These are phyloP conservation scores for Carterocephalus palaemon DNA, from an alignment of 2,888 invertebrate genomes.

Conservation along the genomic window DNA sequence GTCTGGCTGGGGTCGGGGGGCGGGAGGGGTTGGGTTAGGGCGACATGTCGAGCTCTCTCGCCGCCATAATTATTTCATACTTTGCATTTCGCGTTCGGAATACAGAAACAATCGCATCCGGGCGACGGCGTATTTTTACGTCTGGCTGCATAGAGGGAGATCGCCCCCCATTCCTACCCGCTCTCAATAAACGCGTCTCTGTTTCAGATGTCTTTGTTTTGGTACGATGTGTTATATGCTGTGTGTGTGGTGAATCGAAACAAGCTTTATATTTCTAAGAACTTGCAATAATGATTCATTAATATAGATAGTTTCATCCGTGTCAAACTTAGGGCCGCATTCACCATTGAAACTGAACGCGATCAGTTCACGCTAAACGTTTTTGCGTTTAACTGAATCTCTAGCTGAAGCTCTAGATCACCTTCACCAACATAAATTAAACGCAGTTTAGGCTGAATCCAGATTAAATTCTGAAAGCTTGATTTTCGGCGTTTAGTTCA, in stretches of 20 bases:
- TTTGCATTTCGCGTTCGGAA: conserved; percentile 59
- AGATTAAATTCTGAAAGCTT: too few species aligned
- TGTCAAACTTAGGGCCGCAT: too few species aligned
- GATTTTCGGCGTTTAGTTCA: too few species aligned
- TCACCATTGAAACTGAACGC: too few species aligned
- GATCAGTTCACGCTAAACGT: too few species aligned
- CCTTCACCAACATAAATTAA: too few species aligned
- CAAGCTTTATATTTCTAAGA: neutral
- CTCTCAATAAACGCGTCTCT: conserved; percentile 48
- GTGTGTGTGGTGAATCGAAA: neutral
- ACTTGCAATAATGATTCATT: neutral
- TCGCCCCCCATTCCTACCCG: conserved; percentile 24
- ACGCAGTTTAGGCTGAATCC: too few species aligned
- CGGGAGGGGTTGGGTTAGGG: conserved; percentile 27
- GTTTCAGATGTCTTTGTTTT: conserved; percentile 40
- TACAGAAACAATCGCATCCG: conserved; percentile 60
- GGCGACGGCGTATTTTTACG: conserved; percentile 58
- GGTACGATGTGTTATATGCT: conserved; percentile 3
- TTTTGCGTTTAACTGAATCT: too few species aligned
- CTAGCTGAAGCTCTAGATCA: too few species aligned
- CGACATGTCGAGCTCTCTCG: conserved; percentile 55
- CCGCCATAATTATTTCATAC: conserved; percentile 74
- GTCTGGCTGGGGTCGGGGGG: conserved; percentile 29
- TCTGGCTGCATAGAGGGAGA: conserved; percentile 46
- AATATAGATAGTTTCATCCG: too few species aligned